Conservation (phyloP, 2,113 vertebrate species). For the Triplophysa tibetana region DNA sequence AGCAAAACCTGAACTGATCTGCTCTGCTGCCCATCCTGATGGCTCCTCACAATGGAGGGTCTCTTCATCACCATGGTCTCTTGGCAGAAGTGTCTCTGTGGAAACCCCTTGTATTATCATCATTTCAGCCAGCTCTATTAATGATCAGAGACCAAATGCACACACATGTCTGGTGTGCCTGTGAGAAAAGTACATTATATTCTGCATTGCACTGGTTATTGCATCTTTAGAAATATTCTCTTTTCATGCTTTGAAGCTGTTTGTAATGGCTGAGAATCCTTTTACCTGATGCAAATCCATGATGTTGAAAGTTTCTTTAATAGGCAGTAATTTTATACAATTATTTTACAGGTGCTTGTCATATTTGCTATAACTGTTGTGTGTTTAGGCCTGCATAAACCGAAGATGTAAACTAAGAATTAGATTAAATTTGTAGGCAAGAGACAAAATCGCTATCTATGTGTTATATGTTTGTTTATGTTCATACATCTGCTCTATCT, state of each 20-base stretch:
- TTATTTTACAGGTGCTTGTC: too few species aligned
- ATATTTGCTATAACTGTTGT: too few species aligned
- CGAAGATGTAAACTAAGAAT: too few species aligned
- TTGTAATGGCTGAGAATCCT: not conserved
- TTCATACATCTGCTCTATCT: not conserved
- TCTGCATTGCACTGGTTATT: not conserved
- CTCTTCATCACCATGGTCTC: slow-evolving; percentile 28
- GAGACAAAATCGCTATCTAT: too few species aligned
- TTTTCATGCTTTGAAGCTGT: not conserved
- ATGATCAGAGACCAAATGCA: not conserved
- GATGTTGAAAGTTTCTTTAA: too few species aligned
- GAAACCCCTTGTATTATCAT: slow-evolving; percentile 23
- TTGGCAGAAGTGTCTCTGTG: slow-evolving; percentile 17
- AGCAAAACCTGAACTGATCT: not conserved
- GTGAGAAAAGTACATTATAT: not conserved
- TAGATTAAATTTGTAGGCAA: too few species aligned
- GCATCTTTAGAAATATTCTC: not conserved
- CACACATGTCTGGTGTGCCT: not conserved
- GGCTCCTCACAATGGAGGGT: not conserved
- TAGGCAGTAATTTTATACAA: too few species aligned
- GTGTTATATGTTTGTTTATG: too few species aligned
- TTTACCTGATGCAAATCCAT: not conserved
- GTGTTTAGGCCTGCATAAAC: too few species aligned
- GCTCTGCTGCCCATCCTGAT: not conserved
- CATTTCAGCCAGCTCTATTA: slow-evolving; percentile 25